Percentiles rank a stretch among this genome's conserved stretches.
Evolutionary conservation across 2,888 invertebrate species (phyloP).

Genomic region (Chaetoderma sp.): DNA sequence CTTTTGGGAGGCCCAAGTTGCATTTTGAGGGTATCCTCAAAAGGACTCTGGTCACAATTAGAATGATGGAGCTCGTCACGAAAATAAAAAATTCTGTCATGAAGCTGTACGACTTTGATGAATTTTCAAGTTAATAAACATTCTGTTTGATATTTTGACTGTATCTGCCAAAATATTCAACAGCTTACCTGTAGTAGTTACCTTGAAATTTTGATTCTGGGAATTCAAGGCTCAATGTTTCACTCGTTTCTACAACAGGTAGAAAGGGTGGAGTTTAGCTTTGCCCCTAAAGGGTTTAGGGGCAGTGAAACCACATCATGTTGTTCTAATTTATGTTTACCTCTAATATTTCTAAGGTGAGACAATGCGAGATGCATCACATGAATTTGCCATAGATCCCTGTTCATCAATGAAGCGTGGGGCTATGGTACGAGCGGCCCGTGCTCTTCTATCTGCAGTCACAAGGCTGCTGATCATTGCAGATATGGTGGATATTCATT

Average conservation of each 20-base stretch:
- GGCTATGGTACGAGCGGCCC: conserved; percentile 94
- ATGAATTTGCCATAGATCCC: conserved; percentile 97
- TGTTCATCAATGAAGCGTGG: conserved; percentile 94
- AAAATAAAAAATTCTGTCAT: no score
- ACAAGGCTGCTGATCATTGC: conserved; percentile 94
- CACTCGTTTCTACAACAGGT: background rate
- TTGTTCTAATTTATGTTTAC: background rate
- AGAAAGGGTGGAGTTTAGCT: background rate
- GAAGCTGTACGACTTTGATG: no score
- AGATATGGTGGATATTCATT: conserved; percentile 97
- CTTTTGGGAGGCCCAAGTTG: no score
- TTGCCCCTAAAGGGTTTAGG: background rate
- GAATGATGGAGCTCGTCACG: no score
- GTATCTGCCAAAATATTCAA: no score
- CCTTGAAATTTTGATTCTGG: no score
- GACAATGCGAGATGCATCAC: conserved; percentile 87
- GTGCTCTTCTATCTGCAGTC: conserved; percentile 92
- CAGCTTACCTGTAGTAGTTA: no score
- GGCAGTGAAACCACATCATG: background rate
- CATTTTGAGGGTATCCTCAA: no score
- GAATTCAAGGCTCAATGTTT: no score
- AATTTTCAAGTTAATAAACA: no score
- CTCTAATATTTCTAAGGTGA: conserved; percentile 74
- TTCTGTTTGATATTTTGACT: no score
- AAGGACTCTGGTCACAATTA: no score